Percentiles rank a stretch among this genome's conserved stretches.
Conservation (phyloP, 2,797 vertebrate genomes). For the Protonibea diacanthus region DNA sequence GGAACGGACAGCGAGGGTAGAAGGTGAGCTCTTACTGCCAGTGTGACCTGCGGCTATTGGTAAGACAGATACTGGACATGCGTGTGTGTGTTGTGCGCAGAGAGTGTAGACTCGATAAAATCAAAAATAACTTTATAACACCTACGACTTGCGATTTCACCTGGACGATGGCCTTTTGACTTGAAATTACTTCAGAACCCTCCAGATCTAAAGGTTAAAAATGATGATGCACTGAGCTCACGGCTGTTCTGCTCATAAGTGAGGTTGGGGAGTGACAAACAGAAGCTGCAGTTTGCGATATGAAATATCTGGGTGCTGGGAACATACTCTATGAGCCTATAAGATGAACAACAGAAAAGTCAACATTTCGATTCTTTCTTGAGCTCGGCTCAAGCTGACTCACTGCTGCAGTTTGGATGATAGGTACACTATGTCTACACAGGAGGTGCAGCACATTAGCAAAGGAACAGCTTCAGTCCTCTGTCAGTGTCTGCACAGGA, state of each 20-base stretch:
- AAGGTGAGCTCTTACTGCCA: slow-evolving; percentile 39
- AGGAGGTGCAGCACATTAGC: background rate
- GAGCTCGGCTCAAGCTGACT: background rate
- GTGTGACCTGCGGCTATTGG: slow-evolving; percentile 27
- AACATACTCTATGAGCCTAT: too few species aligned
- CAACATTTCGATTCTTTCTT: background rate
- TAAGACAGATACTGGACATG: background rate
- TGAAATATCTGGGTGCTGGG: background rate
- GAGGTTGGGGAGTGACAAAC: background rate
- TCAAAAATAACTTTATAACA: background rate
- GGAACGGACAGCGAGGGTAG: slow-evolving; percentile 32
- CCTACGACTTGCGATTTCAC: background rate
- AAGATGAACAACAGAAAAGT: background rate
- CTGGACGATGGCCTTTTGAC: background rate
- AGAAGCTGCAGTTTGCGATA: background rate
- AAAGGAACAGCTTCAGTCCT: background rate
- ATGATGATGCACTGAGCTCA: background rate
- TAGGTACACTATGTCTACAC: background rate
- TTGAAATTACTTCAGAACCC: background rate
- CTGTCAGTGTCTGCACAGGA: slow-evolving; percentile 3
- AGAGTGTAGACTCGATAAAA: background rate
- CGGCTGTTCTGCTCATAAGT: background rate
- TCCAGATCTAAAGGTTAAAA: background rate
- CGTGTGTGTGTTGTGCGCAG: slow-evolving; percentile 5
- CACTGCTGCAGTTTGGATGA: background rate